Conservation (phyloP, 2,113 vertebrate species). For the Nycticorax nycticorax region DNA sequence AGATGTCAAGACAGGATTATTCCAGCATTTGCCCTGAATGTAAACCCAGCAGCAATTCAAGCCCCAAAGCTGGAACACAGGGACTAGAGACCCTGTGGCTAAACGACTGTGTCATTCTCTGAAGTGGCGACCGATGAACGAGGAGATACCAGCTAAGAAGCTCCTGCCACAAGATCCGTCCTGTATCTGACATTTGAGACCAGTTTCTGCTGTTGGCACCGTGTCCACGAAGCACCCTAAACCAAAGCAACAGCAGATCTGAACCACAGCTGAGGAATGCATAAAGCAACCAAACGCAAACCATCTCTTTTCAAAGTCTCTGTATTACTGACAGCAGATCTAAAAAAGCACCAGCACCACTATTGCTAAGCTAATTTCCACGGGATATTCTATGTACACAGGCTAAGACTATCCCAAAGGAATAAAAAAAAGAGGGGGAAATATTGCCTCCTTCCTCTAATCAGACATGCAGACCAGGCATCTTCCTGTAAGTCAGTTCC, state of each 20-base stretch:
- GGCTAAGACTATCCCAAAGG: neutral
- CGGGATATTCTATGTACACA: neutral
- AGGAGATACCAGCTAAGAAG: neutral
- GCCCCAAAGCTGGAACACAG: neutral
- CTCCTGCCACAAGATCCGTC: neutral
- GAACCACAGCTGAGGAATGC: neutral
- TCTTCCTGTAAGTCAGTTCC: constrained; percentile 24
- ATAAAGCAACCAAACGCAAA: neutral
- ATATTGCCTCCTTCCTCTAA: neutral
- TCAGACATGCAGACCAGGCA: neutral
- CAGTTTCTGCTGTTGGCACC: neutral
- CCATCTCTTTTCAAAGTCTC: neutral
- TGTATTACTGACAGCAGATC: neutral
- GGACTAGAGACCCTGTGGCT: neutral
- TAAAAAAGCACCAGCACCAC: neutral
- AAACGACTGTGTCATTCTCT: neutral
- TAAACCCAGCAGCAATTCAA: neutral
- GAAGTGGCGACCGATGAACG: neutral
- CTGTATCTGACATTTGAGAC: neutral
- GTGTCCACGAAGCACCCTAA: neutral
- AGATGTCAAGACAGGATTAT: neutral
- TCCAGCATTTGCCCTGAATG: neutral
- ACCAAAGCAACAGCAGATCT: neutral
- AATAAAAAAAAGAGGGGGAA: neutral
- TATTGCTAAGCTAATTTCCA: neutral